Conservation (phyloP, 2,797 vertebrate species). For the Malacoraja senta region DNA sequence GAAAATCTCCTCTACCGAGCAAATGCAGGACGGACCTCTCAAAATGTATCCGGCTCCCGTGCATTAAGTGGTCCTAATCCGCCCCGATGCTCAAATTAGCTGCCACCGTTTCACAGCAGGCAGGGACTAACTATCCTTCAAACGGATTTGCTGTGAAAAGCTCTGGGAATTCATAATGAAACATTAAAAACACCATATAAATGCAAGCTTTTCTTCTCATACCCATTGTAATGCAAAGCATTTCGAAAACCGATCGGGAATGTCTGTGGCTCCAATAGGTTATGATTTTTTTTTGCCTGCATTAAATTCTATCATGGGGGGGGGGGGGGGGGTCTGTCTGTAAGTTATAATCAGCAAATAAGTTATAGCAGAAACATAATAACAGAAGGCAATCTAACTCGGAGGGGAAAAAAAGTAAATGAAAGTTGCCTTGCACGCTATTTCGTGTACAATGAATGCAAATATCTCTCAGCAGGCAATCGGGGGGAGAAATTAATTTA, state of each 20-base stretch:
- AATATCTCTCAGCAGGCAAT: slow-evolving; percentile 48
- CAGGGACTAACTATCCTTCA: too few species aligned
- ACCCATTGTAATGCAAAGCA: not conserved
- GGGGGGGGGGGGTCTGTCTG: not conserved
- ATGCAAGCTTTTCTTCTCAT: too few species aligned
- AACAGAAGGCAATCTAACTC: not conserved
- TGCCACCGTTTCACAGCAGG: too few species aligned
- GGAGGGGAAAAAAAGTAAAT: not conserved
- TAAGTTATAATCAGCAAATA: not conserved
- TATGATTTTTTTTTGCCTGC: not conserved
- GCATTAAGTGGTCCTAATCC: not conserved
- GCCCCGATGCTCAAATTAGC: not conserved
- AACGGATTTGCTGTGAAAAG: not conserved
- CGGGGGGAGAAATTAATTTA: slow-evolving; percentile 52
- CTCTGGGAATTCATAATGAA: too few species aligned
- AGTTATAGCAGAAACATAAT: not conserved
- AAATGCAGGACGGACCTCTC: not conserved
- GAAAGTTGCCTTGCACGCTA: not conserved
- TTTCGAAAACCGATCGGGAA: not conserved
- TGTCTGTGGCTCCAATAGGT: not conserved
- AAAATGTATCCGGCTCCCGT: not conserved
- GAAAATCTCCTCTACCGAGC: not conserved
- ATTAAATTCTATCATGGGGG: not conserved
- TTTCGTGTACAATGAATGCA: slow-evolving; percentile 43
- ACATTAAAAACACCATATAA: not conserved